A percentile compares a stretch with the other conserved stretches of the same genome.
Evolutionary conservation across 2,797 vertebrate species (phyloP).

Genomic region (Diplodus puntazzo): DNA sequence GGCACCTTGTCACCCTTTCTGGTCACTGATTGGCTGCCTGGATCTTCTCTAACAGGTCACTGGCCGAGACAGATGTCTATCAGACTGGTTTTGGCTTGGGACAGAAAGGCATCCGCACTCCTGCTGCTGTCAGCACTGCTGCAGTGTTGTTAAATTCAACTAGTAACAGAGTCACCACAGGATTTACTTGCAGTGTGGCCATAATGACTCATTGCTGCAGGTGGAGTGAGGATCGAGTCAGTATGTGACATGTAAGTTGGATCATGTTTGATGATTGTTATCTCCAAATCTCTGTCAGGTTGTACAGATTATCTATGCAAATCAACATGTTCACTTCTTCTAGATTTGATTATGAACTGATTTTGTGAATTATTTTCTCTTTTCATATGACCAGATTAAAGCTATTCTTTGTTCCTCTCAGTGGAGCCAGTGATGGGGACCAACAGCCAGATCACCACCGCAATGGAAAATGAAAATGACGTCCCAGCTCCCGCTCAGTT

Average conservation of each 20-base stretch:
- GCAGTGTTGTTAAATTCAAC: slow-evolving; percentile 14
- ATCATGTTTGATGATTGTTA: slow-evolving; percentile 13
- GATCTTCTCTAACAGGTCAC: slow-evolving; percentile 29
- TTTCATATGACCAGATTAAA: not conserved
- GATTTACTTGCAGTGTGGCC: not conserved
- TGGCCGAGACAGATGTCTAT: slow-evolving; percentile 66
- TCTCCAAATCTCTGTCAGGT: slow-evolving; percentile 11
- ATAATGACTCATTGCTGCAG: slow-evolving; percentile 1
- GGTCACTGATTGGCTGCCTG: slow-evolving; percentile 49
- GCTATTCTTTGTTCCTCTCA: not conserved
- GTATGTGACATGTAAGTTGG: slow-evolving; percentile 47
- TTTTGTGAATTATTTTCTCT: not conserved
- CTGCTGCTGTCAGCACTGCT: slow-evolving; percentile 59
- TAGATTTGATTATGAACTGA: not conserved
- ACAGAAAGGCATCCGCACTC: slow-evolving; percentile 40
- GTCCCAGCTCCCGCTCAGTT: slow-evolving; percentile 24
- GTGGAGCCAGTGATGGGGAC: slow-evolving; percentile 34
- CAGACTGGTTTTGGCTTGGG: slow-evolving; percentile 38
- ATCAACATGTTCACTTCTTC: not conserved
- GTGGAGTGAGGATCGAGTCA: slow-evolving; percentile 25
- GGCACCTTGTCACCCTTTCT: slow-evolving; percentile 25
- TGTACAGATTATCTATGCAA: not conserved
- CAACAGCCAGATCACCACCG: slow-evolving; percentile 36
- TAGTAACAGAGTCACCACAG: slow-evolving; percentile 10
- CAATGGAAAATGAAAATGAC: slow-evolving; percentile 63